Conservation (phyloP, 2,888 invertebrate species). For the Sisyra terminalis region DNA sequence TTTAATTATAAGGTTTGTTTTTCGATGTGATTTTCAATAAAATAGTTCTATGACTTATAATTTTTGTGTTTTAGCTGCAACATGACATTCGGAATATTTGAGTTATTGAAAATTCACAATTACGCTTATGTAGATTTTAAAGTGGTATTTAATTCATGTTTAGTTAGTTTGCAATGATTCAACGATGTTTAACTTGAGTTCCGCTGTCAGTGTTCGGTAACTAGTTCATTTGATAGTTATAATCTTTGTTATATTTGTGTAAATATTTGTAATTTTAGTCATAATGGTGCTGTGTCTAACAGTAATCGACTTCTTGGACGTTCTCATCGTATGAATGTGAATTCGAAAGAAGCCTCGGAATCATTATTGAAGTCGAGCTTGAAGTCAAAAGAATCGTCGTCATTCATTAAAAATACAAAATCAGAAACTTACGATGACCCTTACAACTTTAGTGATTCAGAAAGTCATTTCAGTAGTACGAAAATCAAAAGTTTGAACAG, state of each 20-base stretch:
- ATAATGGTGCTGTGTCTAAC: constrained; percentile 15
- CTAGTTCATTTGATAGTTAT: neutral
- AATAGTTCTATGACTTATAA: neutral
- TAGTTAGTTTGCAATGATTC: constrained; percentile 5
- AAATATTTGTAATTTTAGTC: constrained; percentile 21
- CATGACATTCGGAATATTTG: constrained; percentile 1
- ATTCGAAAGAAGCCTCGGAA: neutral
- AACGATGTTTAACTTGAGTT: constrained; percentile 7
- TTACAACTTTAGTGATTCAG: constrained; percentile 30
- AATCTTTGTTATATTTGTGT: neutral
- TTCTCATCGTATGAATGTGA: neutral
- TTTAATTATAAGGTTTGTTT: neutral
- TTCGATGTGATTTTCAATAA: neutral
- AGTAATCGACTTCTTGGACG: constrained; percentile 1
- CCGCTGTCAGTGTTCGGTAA: constrained; percentile 6
- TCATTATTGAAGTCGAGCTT: neutral
- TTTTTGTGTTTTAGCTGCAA: constrained; percentile 3
- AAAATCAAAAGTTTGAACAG: neutral
- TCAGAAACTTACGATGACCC: constrained; percentile 27
- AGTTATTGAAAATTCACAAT: neutral
- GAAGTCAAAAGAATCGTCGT: neutral
- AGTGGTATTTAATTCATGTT: neutral
- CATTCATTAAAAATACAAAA: constrained; percentile 14
- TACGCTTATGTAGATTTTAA: neutral
- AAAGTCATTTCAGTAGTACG: constrained; percentile 11